Base-by-base conservation (phyloP, 2,888 invertebrate species). In the Iselma pallidipennis region DNA sequence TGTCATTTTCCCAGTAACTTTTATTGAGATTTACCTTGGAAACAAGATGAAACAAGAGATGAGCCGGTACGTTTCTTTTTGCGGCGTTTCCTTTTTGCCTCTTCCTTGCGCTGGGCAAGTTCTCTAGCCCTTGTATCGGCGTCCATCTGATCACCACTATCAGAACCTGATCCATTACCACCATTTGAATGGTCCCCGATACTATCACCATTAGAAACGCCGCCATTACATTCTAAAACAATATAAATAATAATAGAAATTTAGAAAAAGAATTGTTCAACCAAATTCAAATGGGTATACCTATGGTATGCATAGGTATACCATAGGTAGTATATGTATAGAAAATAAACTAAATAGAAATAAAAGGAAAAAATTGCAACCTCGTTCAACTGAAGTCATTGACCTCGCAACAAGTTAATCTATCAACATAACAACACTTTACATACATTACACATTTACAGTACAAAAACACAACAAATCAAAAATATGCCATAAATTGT, bases 61-160 rank as follows among this genome's bases (percentile, higher is more conserved):
- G 91, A 91, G 80, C 92, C 92, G 70, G 94, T 92, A 78, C 93
- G 90, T 85, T 94, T 94, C 89, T 94, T 94, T 86, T 91, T 93
- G 79, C 93, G 90, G 74, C 94, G 87, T 82, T 91, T 91, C 83
- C 90, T 89, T 78, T 93, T 90, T 79, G 94, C 94, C 83, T 94
- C 94, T 78, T 94, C 94, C 84, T 94, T 93, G 78, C 92, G 91
- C 67, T 89, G 85, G 81, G 87, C 88, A 76, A 90, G 83, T 76
- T 90, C 90, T 71, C 85, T 85, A 72, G 85, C 86, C 77, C 87
- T 84, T 71, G 85, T 84, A 67, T 86, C 87, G 59, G 86, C 83
- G 70, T 87, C 87, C 81, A 82, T 81, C 61, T 81, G 81, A 65
- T 82, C 76, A 81, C 87, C 76, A 83, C 87, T 82, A 72, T 82